Base-by-base conservation (phyloP, 2,797 vertebrate genomes). In the Enteromius fasciolatus region DNA sequence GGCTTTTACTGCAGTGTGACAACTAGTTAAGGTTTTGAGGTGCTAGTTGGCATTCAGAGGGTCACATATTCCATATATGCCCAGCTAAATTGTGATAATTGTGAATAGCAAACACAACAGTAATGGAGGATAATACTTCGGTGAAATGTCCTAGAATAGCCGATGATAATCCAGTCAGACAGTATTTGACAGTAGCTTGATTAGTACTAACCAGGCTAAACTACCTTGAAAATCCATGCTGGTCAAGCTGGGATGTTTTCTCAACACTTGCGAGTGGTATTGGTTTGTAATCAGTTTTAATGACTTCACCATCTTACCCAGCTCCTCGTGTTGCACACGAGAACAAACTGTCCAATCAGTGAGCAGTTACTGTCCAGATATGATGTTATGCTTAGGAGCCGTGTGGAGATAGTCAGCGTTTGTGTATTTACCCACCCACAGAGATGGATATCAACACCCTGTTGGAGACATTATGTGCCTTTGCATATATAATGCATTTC, bases 341-440 rank as follows among this genome's bases (percentile, higher is more conserved):
- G 59, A 74, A n/a, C 46, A 54, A 72, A 20, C 25, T 46, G 73
- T 66, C 73, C 80, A 68, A 82, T 82, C 63, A 17, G 18, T 68
- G 81, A 46, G 64, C 81, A 76, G 73, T 82, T 82, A 76, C 72
- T 44, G 64, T 76, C 50, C 81, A 68, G 63, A 76, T 68, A 75
- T 41, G 31, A 76, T 25, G 61, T 66, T 82, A 54, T 59, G 61
- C 31, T 72, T 33, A 5, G 28, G 18, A 46, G 39, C 31, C 2
- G 5, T 25, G 31, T 48, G 59, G 41, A 61, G 67, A 9, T 31
- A n/a, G 25, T 33, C 70, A 33, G 44, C 6, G 23, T 64, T 73
- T 50, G 79, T 48, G 54, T 61, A 25, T 64, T 64, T 64, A 28
- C n/a, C 18, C 15, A 18, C 31, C 44, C 80, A 48, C 68, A 8